Percentiles rank a stretch among this genome's conserved stretches.
Conservation (phyloP, 2,797 vertebrate species). For the Falco concolor region DNA sequence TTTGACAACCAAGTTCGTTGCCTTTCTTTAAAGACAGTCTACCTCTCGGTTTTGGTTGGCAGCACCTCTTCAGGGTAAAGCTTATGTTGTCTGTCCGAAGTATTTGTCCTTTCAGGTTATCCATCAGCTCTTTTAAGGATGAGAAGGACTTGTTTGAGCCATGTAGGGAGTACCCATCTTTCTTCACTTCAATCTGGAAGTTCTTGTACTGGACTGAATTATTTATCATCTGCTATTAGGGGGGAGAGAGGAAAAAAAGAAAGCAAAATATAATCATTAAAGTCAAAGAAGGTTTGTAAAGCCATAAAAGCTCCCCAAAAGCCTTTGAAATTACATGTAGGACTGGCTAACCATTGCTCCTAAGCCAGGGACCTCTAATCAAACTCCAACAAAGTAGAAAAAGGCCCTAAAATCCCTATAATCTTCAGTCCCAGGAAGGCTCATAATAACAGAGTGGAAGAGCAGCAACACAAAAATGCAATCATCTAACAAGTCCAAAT, state of each 20-base stretch:
- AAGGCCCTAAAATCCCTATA: not conserved
- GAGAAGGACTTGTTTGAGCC: conserved; percentile 82
- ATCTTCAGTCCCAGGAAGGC: not conserved
- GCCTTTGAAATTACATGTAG: not conserved
- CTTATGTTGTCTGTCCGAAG: conserved; percentile 91
- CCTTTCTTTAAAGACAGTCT: not conserved
- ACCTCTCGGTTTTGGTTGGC: conserved; percentile 96
- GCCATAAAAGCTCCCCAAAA: not conserved
- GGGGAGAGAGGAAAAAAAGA: not conserved
- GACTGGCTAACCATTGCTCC: not conserved
- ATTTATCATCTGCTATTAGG: conserved; percentile 32
- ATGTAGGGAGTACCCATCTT: conserved; percentile 79
- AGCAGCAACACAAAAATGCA: not conserved
- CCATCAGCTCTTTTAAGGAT: conserved; percentile 85
- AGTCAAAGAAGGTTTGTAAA: not conserved
- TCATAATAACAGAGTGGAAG: not conserved
- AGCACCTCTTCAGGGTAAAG: conserved; percentile 88
- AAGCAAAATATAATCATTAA: not conserved
- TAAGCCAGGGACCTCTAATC: not conserved
- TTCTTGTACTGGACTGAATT: conserved; percentile 88
- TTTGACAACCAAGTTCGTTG: not conserved
- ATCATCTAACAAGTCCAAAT: not conserved
- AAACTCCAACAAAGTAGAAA: not conserved
- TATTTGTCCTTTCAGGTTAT: conserved; percentile 88
- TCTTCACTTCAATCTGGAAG: conserved; percentile 90